These are phyloP conservation scores for Paracentrotus lividus DNA, from an alignment of 53 echinoderm and acorn worm species.

Conservation along the genomic window DNA sequence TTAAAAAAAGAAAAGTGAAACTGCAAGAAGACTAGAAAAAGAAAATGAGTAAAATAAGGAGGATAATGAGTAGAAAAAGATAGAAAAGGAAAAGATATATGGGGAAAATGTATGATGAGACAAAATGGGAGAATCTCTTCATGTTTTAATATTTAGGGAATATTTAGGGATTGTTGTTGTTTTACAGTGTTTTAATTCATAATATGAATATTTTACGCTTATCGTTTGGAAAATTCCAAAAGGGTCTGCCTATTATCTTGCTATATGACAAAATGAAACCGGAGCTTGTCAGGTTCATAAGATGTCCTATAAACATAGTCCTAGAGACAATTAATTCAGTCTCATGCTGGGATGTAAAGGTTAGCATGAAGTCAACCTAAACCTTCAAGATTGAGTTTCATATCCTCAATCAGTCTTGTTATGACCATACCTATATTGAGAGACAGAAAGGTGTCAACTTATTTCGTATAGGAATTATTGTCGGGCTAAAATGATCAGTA, in stretches of 20 bases:
- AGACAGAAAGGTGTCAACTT: no score
- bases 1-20: neutral
- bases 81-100: neutral
- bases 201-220: no score
- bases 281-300: neutral
- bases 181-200: no score
- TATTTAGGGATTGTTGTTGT: no score
- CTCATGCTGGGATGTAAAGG: slow-evolving; percentile 23
- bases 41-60: neutral
- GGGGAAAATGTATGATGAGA: no score
- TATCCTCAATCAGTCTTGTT: neutral
- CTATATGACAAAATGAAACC: slow-evolving; percentile 2
- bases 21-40: neutral
- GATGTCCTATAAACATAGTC: neutral
- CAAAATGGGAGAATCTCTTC: no score
- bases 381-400: neutral
- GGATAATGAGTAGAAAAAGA: neutral
- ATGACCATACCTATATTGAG: no score
- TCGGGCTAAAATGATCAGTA: no score
- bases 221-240: no score
- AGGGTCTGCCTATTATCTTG: no score
- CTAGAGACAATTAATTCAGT: neutral
- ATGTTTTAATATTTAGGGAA: no score
- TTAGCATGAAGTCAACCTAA: slow-evolving; percentile 27
- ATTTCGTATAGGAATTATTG: no score